Percentiles rank a stretch among this genome's conserved stretches.
Evolutionary conservation across 2,888 invertebrate genomes (phyloP).

Genomic region (Drosophila pegasa): DNA sequence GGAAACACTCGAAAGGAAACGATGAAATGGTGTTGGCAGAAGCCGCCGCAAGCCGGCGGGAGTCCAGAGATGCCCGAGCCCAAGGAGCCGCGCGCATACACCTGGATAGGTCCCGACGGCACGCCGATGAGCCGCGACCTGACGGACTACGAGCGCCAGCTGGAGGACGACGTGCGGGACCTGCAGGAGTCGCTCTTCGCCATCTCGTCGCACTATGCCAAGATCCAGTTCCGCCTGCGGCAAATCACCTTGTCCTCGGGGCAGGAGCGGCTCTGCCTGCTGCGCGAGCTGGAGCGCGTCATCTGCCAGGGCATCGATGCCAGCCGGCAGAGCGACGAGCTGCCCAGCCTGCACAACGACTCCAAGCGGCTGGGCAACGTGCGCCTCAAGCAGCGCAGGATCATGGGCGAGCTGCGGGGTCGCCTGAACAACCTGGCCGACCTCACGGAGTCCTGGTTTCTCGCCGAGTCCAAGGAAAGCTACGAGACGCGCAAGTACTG

Average conservation of each 20-base stretch:
- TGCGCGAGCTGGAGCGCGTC: constrained; percentile 70
- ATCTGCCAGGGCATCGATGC: constrained; percentile 55
- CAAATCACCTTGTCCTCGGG: constrained; percentile 70
- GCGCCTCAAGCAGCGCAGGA: constrained; percentile 58
- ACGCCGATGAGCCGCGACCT: constrained; percentile 38
- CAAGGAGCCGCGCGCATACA: constrained; percentile 36
- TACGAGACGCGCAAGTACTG: constrained; percentile 7
- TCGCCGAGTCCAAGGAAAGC: constrained; percentile 25
- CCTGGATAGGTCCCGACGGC: constrained; percentile 48
- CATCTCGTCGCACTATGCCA: constrained; percentile 78
- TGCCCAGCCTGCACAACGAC: constrained; percentile 68
- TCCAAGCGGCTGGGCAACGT: constrained; percentile 64
- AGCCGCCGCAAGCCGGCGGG: too few species aligned
- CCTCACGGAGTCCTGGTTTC: background rate
- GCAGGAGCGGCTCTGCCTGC: constrained; percentile 54
- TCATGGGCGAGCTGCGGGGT: constrained; percentile 62
- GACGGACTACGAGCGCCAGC: constrained; percentile 65
- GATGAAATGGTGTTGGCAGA: background rate
- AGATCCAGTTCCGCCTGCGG: constrained; percentile 78
- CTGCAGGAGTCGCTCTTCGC: constrained; percentile 74
- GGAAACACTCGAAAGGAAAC: background rate
- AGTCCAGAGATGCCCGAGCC: background rate
- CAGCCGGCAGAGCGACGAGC: constrained; percentile 24
- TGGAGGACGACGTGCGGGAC: constrained; percentile 72
- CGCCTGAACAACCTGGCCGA: constrained; percentile 51